Base-by-base conservation (phyloP, 2,888 invertebrate genomes). In the Opisthograptis luteolata region DNA sequence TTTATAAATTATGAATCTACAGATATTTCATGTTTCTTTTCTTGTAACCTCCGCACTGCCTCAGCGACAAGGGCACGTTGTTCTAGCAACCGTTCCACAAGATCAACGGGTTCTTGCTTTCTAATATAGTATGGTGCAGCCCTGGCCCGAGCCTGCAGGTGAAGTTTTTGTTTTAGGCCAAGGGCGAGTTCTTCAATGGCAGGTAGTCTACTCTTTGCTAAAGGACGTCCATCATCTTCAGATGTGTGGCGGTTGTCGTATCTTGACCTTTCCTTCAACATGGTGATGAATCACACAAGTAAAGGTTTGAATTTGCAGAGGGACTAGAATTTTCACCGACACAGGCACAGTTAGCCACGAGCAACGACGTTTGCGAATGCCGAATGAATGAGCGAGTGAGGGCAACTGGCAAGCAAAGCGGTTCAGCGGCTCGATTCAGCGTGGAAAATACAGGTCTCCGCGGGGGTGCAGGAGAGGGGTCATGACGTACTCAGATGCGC, bases 41-140 rank as follows among this genome's bases (percentile, higher is more conserved):
- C 90, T 77, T 91, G 86, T 67, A 91, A 76, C 69, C 91, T 84
- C 44, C 91, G 81, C 41, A 91, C 91, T 64, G 91, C 91, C 70
- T 91, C 91, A 56, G 91, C 91, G 36, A 91, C 91, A 70, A 91
- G 90, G 77, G 91, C 90, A 55, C 87, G 85, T 66, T 90, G 86
- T 64, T 90, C 89, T 58, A 90, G 70, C 67, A 90, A 81, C 62
- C 81, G 81, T 60, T 90, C 90, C 37, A 90, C 90, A 59, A 90
- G 84, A 82, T 90, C 89, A 61, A 90, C 87, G 64, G 90, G 90
- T 81, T 90, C 90, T 82, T 89, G 88, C 78, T 89, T 90, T 84
- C 90, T 87, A 77, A 90, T 86, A 60, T 89, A 88, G 71, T 90
- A 90, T 65, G 90, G 90, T 68, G 90, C 90, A 62, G 90, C 90